A percentile compares a stretch with the other conserved stretches of the same genome.
Conservation (phyloP, 2,113 vertebrate genomes). For the Glaucidium brasilianum region DNA sequence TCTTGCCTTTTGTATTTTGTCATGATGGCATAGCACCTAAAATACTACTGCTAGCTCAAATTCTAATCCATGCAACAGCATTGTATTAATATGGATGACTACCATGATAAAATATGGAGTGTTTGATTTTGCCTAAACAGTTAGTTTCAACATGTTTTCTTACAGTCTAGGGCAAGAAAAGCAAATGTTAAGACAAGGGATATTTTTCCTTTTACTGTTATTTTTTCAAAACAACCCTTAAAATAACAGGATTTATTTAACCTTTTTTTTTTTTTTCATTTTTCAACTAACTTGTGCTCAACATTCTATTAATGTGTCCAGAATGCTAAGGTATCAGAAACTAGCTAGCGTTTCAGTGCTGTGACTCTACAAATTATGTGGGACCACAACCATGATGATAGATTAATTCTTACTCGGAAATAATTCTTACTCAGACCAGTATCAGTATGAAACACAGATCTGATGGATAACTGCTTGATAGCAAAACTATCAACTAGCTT, state of each 20-base stretch:
- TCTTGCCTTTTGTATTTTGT: not conserved
- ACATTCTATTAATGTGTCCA: not conserved
- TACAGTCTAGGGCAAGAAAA: not conserved
- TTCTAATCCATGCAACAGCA: not conserved
- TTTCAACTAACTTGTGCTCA: not conserved
- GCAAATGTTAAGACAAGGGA: conserved; percentile 5
- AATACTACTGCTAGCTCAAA: not conserved
- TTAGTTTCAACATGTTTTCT: not conserved
- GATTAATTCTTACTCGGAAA: conserved; percentile 39
- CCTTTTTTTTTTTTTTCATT: not conserved
- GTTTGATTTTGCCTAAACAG: not conserved
- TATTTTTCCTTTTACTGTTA: not conserved
- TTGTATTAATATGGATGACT: not conserved
- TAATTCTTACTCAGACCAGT: not conserved
- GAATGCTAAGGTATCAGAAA: conserved; percentile 22
- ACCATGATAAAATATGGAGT: not conserved
- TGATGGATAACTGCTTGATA: not conserved
- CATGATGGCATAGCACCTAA: not conserved
- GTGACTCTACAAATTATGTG: not conserved
- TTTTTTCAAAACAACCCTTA: not conserved
- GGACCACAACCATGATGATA: not conserved
- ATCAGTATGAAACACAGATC: conserved; percentile 9
- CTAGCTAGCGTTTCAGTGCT: not conserved
- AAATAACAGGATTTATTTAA: not conserved
- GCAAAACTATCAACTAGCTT: not conserved